Evolutionary conservation across 2,797 vertebrate genomes (phyloP).

Genomic region (Periparus ater): DNA sequence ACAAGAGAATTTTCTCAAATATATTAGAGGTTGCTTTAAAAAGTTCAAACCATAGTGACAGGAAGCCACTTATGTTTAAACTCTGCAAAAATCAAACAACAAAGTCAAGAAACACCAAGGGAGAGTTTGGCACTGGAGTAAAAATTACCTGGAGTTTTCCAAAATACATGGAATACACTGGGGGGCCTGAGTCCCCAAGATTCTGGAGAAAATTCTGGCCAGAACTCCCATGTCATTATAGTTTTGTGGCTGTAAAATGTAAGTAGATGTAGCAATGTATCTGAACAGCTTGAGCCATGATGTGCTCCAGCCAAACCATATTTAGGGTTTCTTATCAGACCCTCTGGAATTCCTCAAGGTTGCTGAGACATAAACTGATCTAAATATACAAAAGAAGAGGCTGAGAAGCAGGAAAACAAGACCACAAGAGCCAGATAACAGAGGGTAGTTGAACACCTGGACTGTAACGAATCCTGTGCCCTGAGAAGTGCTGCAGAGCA

Average conservation of each 20-base stretch:
- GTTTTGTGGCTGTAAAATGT: neutral
- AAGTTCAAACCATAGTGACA: neutral
- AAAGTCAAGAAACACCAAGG: neutral
- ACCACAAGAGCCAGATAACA: too few species aligned
- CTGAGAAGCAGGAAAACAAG: too few species aligned
- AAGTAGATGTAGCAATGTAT: too few species aligned
- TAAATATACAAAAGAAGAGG: too few species aligned
- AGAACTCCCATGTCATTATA: neutral
- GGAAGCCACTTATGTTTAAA: neutral
- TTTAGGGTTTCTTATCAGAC: too few species aligned
- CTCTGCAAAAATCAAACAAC: neutral
- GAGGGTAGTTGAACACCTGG: too few species aligned
- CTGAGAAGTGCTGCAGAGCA: too few species aligned
- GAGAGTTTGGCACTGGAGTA: neutral
- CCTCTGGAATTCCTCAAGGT: too few species aligned
- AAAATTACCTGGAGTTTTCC: neutral
- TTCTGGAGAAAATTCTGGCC: neutral
- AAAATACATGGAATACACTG: neutral
- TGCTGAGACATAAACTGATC: too few species aligned
- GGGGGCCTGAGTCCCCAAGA: accelerated
- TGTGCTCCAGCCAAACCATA: too few species aligned
- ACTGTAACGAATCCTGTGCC: too few species aligned
- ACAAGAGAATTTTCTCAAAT: neutral
- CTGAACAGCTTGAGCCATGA: too few species aligned
- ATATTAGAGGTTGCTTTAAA: neutral